Conservation (phyloP, 2,888 invertebrate species). For the Eupithecia subfuscata region DNA sequence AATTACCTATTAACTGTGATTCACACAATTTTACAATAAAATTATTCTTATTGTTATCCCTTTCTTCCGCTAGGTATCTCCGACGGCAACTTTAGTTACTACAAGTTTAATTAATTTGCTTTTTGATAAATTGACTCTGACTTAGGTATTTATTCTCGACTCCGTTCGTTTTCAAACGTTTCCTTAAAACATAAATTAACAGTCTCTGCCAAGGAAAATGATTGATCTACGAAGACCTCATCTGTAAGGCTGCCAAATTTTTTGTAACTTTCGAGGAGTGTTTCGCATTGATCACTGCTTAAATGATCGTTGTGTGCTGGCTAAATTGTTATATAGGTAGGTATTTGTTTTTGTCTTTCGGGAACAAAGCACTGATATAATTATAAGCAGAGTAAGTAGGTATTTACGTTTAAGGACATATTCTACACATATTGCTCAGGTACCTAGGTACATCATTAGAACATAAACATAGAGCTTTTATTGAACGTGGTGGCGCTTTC, state of each 20-base stretch:
- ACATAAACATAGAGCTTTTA: not conserved
- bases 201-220: slow-evolving; percentile 31
- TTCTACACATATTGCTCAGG: not conserved
- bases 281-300: slow-evolving; percentile 3
- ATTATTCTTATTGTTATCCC: too few species aligned
- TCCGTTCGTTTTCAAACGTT: slow-evolving; percentile 18
- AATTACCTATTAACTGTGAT: too few species aligned
- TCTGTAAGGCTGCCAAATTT: slow-evolving; percentile 37
- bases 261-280: slow-evolving; percentile 19
- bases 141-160: slow-evolving; percentile 13
- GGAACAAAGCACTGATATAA: not conserved
- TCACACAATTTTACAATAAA: too few species aligned
- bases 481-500: not conserved
- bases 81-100: too few species aligned
- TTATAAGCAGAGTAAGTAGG: not conserved
- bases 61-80: not conserved
- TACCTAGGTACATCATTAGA: too few species aligned
- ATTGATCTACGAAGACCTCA: slow-evolving; percentile 36
- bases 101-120: not conserved
- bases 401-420: not conserved
- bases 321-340: not conserved
- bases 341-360: not conserved
- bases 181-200: slow-evolving; percentile 30
- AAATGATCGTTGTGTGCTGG: not conserved
- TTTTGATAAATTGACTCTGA: slow-evolving; percentile 2